Evolutionary conservation across 2,113 vertebrate species (phyloP), one percentile per base, ranked within the genome.

Genomic region (Pimephales promelas): DNA sequence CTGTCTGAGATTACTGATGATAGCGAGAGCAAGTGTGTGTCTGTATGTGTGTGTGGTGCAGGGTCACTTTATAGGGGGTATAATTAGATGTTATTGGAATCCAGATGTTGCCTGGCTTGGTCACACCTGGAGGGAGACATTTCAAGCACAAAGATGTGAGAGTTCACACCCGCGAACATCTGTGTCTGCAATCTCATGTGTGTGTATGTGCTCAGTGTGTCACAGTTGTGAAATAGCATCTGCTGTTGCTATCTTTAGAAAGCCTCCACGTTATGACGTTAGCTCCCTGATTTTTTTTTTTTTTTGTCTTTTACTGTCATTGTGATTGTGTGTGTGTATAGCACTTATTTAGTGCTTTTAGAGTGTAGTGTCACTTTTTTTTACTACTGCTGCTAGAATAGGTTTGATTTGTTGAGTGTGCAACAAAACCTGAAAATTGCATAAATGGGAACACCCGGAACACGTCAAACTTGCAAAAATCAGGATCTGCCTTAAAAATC

Each of bases 71-170:
- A 36, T 56, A 45, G 36, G 43, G 56, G 56, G 73, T 54, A 79
- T 82, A 84, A 87, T 84, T 82, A 47, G 74, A 24, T 54, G 49
- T 84, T 83, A 81, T 83, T 76, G 56, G 40, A 81, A 77, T 78
- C 84, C 86, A 84, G 86, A 85, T 89, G 88, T 85, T 84, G 49
- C 36, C 36, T 16, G 64, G 64, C 66, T 68, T n/a, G 68, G 66
- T 83, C 78, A 66, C 79, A 84, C 84, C 88, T 84, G 86, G 81
- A 84, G 43, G 47, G 56, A 70, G 70, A 22, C 47, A 43, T 71
- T 84, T 59, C 7, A 47, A 59, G n/a, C 57, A 26, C 52, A 56
- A 18, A 57, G 36, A 40, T 59, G 54, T 75, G 57, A 68, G 61
- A 61, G 49, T 75, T 84, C 61, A 66, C 54, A 40, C 43, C 62